A percentile compares a stretch with the other conserved stretches of the same genome.
These are phyloP conservation scores for Chionoecetes opilio DNA, from an alignment of 1,140 invertebrate genomes.

Conservation along the genomic window DNA sequence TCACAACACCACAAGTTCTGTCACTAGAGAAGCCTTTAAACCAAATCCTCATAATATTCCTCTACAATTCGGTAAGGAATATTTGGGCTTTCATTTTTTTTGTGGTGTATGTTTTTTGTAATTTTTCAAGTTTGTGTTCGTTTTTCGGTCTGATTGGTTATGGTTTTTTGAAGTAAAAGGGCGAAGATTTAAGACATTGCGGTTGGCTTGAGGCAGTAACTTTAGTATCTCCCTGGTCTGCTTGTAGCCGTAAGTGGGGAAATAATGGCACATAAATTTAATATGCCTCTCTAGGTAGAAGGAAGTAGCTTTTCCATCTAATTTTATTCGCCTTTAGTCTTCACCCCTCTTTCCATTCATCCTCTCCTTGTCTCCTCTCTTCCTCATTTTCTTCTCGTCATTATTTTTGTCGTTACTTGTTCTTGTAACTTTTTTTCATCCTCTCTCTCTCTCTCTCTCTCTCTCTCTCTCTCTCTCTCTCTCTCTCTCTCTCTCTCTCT, in stretches of 20 bases:
- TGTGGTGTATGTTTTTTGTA: background rate
- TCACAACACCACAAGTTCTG: no score
- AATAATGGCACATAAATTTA: conserved; percentile 71
- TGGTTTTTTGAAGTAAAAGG: no score
- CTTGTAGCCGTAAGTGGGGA: conserved; percentile 62
- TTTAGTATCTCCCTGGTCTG: conserved; percentile 32
- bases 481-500: no score
- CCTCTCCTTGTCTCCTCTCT: no score
- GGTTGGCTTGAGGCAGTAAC: background rate
- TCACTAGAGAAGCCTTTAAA: no score
- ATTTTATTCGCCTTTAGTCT: background rate
- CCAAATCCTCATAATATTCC: no score
- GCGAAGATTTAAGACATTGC: background rate
- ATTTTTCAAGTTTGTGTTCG: background rate
- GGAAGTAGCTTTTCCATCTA: conserved; percentile 10
- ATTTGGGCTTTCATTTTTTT: no score
- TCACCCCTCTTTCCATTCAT: conserved; percentile 31
- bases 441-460: no score
- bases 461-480: no score
- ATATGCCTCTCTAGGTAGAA: conserved; percentile 58
- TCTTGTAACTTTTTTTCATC: no score
- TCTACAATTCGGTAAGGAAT: no score
- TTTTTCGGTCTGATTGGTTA: no score
- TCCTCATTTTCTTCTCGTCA: background rate
- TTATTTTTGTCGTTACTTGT: background rate